phyloP scores from a whole-genome alignment of 2,888 invertebrate species.

The Mesodorylaimus sp. region DNA sequence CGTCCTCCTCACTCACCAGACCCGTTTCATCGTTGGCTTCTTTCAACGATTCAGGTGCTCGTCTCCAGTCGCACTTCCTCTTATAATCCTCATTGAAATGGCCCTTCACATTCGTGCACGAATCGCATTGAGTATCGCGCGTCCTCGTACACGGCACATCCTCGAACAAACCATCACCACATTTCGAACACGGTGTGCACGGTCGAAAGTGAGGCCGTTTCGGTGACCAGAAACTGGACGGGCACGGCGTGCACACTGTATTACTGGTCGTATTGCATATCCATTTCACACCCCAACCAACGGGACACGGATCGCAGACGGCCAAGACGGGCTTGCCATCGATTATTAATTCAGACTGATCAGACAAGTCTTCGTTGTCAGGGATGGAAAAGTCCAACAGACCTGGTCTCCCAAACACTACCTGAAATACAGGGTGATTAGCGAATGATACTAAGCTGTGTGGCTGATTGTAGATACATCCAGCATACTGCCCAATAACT shows the following conservation, averaged over 20 bases:
- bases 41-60: too few relatives aligned
- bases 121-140: constrained; percentile 35
- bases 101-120: constrained; percentile 28
- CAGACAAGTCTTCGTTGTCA: too few relatives aligned
- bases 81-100: background rate
- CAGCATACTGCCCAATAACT: too few relatives aligned
- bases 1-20: too few relatives aligned
- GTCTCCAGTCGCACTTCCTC: background rate
- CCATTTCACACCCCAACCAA: background rate
- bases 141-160: constrained; percentile 32
- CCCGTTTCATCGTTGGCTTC: too few relatives aligned
- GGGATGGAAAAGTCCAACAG: too few relatives aligned
- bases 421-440: too few relatives aligned
- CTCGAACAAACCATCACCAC: constrained; percentile 35
- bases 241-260: constrained; percentile 3
- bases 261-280: background rate
- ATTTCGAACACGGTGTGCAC: constrained; percentile 35
- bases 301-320: background rate
- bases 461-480: too few relatives aligned
- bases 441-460: too few relatives aligned
- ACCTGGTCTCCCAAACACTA: too few relatives aligned
- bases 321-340: too few relatives aligned
- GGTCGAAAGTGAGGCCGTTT: constrained; percentile 15
- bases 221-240: background rate
- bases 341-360: too few relatives aligned